Evolutionary conservation across 2,113 vertebrate genomes (phyloP).

Genomic region (Lophotis ruficrista): DNA sequence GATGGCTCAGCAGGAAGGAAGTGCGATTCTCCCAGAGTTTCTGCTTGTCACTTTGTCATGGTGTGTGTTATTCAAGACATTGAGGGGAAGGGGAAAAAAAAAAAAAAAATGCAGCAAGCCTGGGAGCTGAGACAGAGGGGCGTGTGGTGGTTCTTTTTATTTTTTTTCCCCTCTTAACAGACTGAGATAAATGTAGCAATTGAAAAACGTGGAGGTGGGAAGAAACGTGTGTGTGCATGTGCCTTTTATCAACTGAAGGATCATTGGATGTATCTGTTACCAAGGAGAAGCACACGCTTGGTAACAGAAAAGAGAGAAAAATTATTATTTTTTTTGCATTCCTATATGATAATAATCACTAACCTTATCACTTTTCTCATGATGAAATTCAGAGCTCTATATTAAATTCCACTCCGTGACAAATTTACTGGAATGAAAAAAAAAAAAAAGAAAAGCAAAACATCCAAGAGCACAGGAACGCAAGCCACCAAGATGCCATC

Average conservation of each 20-base stretch:
- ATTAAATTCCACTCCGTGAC: background rate
- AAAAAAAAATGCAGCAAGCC: background rate
- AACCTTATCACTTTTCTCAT: background rate
- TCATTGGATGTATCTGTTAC: slow-evolving; percentile 69
- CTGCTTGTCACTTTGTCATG: background rate
- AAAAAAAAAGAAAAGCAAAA: background rate
- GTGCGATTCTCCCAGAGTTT: background rate
- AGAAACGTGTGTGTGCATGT: slow-evolving; percentile 62
- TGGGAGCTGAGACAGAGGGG: slow-evolving; percentile 6
- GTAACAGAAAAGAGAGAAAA: slow-evolving; percentile 40
- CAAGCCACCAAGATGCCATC: background rate
- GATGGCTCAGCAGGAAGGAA: background rate
- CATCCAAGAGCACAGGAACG: background rate
- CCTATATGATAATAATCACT: background rate
- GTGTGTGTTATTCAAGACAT: background rate
- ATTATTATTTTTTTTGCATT: background rate
- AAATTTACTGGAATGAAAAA: background rate
- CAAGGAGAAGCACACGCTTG: slow-evolving; percentile 58
- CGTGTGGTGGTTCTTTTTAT: background rate
- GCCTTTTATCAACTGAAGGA: slow-evolving; percentile 62
- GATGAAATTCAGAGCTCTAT: background rate
- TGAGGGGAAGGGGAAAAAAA: background rate
- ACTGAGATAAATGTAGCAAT: slow-evolving; percentile 79
- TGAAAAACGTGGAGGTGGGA: slow-evolving; percentile 58
- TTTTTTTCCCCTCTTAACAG: slow-evolving; percentile 37